phyloP scores from a whole-genome alignment of 2,888 invertebrate species.

The Drosophila ezoana region DNA sequence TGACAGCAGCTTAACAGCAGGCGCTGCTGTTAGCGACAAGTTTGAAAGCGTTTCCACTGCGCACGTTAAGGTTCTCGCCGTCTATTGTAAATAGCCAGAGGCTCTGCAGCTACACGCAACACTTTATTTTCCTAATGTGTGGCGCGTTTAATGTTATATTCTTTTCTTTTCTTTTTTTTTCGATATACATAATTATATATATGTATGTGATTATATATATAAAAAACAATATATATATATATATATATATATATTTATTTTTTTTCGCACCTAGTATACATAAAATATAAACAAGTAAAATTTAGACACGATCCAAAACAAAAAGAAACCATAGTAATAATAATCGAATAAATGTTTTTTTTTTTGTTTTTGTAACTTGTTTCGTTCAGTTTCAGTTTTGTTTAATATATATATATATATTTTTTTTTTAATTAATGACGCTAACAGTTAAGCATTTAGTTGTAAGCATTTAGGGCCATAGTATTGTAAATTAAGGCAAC shows the following conservation, averaged over 20 bases:
- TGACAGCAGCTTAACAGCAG: conserved; percentile 1
- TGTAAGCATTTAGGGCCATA: conserved; percentile 66
- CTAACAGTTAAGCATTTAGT: conserved; percentile 49
- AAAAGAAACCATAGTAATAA: conserved; percentile 12
- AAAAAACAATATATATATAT: conserved; percentile 14
- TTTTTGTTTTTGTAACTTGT: conserved; percentile 8
- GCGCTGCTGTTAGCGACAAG: conserved; percentile 4
- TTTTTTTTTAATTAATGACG: conserved; percentile 44
- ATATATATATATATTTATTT: conserved; percentile 23
- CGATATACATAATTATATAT: conserved; percentile 20
- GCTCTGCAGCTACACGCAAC: conserved; percentile 43
- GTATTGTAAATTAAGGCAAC: conserved; percentile 50
- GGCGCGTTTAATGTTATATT: conserved; percentile 17
- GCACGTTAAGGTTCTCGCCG: conserved; percentile 8
- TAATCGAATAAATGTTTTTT: conserved; percentile 15
- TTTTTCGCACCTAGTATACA: conserved; percentile 49
- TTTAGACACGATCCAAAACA: conserved; percentile 19
- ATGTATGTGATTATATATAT: conserved; percentile 13
- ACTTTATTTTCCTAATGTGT: conserved; percentile 39
- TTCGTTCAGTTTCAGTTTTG: conserved; percentile 8
- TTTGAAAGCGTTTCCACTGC: conserved; percentile 3
- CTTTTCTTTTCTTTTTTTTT: conserved; percentile 18
- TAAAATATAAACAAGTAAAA: conserved; percentile 22
- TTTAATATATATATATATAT: conserved; percentile 4
- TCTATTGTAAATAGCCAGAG: conserved; percentile 50